Evolutionary conservation across 2,797 vertebrate species (phyloP), one percentile per base, ranked within the genome.

Genomic region (Acipenser transmontanus): DNA sequence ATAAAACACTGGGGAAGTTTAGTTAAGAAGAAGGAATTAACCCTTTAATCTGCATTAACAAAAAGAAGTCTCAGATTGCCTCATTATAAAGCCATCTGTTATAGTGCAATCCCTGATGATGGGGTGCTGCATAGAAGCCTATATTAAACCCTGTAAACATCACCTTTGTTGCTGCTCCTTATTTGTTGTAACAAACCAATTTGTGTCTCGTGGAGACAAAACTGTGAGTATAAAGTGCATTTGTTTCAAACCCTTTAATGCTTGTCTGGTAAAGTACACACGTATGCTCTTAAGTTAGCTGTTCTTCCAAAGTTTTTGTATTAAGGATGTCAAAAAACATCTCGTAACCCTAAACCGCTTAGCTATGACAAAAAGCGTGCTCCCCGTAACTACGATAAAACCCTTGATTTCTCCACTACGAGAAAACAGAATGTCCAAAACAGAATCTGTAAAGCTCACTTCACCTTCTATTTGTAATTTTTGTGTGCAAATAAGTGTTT

Each of bases 201-300:
- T 78, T 69, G 80, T 81, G 81, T 86, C 84, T 85, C 82, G 78
- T 66, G 74, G 81, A 77, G 79, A 81, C 80, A 76, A 75, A 81
- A 78, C 81, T 72, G 78, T 79, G 13, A 20, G 56, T 59, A 14
- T 6, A 84, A 88, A 87, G 75, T 84, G 82, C 84, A 88, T 88
- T 89, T 84, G 78, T 86, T 88, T 89, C 86, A 86, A 88, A 82
- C 84, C 87, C 83, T 89, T 89, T 89, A 89, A 84, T 84, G 81
- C 86, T 83, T 85, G 87, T 89, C 83, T 85, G 77, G 72, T 73
- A 65, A 68, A 68, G 80, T 89, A 70, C 81, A 78, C 75, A 49
- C 77, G 79, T 82, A 81, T 86, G 85, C 85, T 85, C 80, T 73
- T 67, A 82, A 70, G 73, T 81, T 80, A 77, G 81, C 78, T 71